Evolutionary conservation across 2,888 invertebrate species (phyloP), one percentile per base, ranked within the genome.

Genomic region (Notodonta dromedarius): DNA sequence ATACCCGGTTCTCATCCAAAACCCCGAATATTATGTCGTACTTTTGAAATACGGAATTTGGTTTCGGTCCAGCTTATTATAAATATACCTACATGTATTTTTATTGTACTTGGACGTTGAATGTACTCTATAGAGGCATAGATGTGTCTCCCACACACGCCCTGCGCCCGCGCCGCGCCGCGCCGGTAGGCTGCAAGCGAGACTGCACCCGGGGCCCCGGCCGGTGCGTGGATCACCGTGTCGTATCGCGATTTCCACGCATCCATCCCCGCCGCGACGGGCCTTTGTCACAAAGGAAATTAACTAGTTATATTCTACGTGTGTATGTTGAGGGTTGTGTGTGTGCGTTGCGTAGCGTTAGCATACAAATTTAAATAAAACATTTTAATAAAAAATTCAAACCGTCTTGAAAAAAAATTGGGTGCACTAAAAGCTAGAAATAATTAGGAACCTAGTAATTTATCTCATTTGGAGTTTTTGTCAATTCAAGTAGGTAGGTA

Each of bases 271-370:
- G 88, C 85, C 85, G 87, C 83, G 85, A 84, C 85, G 87, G 87
- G 90, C 89, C 87, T 90, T 91, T 93, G 93, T 93, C 90, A 92
- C 93, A 92, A 90, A 93, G 93, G 93, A 93, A 93, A 93, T 93
- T 93, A 93, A 93, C 93, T 93, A 93, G 92, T 90, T 91, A 88
- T 87, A 84, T 77, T 78, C 76, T 73, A 71, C 73, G 74, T 78
- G 73, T 80, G 78, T 73, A 65, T 61, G 59, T 56, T 59, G 59
- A 56, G 14, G 44, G n/a, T 58, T 67, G 73, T 69, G 61, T 78
- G 78, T 80, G 79, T 86, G 85, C 79, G 88, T 82, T 76, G 63
- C 46, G 78, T 76, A 71, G 60, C 50, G 90, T 75, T 55, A 35
- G 83, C 85, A 90, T 39, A 73, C 9, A 59, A 65, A 66, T 52